These are phyloP conservation scores for Oryzias dopingdopingensis DNA, from an alignment of 2,797 vertebrate species.

Conservation along the genomic window DNA sequence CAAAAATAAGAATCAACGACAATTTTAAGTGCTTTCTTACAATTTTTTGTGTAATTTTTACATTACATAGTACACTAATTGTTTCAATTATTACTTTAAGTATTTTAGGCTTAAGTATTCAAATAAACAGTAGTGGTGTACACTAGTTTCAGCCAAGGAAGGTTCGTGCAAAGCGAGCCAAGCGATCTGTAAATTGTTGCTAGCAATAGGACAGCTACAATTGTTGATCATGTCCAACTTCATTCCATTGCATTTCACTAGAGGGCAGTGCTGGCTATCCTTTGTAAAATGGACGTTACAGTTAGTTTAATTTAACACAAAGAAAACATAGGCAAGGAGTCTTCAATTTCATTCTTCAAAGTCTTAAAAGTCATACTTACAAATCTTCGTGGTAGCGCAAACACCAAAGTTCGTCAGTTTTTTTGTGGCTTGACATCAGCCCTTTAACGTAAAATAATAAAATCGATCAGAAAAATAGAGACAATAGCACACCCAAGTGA, in stretches of 20 bases:
- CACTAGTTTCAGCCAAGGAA: background rate
- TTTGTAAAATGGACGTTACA: background rate
- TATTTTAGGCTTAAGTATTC: background rate
- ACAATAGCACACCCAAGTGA: conserved; percentile 70
- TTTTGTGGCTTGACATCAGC: conserved; percentile 19
- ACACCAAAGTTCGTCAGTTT: conserved; percentile 22
- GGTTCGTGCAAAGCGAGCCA: background rate
- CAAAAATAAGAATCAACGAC: too few species aligned
- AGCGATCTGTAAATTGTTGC: fast-evolving
- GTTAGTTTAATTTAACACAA: background rate
- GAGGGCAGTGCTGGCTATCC: conserved; percentile 25
- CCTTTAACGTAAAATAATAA: conserved; percentile 58
- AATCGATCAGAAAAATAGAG: conserved; percentile 19
- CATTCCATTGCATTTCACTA: conserved; percentile 21
- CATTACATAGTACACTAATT: too few species aligned
- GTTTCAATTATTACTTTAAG: background rate
- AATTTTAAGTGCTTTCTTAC: too few species aligned
- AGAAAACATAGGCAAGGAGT: conserved; percentile 1
- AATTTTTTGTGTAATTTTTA: too few species aligned
- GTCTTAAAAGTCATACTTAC: conserved; percentile 64
- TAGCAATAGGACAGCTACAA: background rate
- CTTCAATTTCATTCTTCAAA: background rate
- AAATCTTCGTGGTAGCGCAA: conserved; percentile 12
- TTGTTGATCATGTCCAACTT: too few species aligned
- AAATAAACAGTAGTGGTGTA: background rate